These are phyloP conservation scores for Mungos mungo DNA, from an alignment of 2,113 vertebrate species.

Conservation along the genomic window DNA sequence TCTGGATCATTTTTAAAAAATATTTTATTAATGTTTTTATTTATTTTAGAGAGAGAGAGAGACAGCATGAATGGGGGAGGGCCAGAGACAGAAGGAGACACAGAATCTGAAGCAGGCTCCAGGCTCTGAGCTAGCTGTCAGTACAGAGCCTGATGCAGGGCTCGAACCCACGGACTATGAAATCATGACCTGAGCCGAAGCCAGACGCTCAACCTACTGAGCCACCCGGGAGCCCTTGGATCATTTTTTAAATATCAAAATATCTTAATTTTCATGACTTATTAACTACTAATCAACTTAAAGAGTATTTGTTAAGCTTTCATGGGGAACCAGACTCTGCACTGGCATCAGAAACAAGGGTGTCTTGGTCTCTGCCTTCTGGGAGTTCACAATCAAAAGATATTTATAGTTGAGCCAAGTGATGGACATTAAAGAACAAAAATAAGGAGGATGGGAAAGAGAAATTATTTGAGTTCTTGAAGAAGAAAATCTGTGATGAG, in stretches of 20 bases:
- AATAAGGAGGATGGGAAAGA: background rate
- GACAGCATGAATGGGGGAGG: no score
- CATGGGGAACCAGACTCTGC: background rate
- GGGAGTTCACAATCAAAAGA: background rate
- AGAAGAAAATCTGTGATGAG: fast-evolving
- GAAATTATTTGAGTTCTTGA: background rate
- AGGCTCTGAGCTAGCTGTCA: no score
- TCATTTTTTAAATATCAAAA: background rate
- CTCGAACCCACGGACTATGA: no score
- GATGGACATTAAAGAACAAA: background rate
- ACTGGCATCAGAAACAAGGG: fast-evolving
- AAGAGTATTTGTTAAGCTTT: background rate
- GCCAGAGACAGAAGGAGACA: no score
- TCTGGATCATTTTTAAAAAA: background rate
- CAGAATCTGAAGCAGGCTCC: no score
- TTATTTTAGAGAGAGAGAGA: no score
- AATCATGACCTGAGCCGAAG: no score
- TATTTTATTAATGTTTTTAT: no score
- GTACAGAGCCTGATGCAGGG: no score
- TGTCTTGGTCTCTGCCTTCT: background rate
- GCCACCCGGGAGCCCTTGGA: no score
- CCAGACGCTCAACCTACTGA: no score
- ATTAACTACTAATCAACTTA: background rate
- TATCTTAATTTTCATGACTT: background rate
- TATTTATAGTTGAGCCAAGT: background rate